Evolutionary conservation across 1,140 invertebrate genomes (phyloP).

Genomic region (Colletes gigas): DNA sequence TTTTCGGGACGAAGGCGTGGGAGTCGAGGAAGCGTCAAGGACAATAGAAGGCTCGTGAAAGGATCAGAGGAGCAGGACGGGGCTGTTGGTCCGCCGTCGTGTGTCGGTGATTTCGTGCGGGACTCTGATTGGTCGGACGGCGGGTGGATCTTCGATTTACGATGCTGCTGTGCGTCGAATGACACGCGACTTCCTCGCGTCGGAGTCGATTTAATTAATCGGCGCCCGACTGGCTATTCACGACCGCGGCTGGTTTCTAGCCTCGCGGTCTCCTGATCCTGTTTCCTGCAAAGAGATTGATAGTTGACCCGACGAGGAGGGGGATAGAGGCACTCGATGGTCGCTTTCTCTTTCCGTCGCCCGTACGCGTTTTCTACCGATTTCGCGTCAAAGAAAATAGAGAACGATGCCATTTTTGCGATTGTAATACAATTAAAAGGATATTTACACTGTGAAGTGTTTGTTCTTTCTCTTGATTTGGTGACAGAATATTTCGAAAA

Average conservation of each 20-base stretch:
- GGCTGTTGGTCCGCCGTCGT: slow-evolving; percentile 52
- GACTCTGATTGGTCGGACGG: slow-evolving; percentile 56
- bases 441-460: too few species aligned
- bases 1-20: slow-evolving; percentile 60
- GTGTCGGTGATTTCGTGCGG: slow-evolving; percentile 37
- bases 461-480: too few species aligned
- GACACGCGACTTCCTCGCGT: slow-evolving; percentile 56
- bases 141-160: slow-evolving; percentile 64
- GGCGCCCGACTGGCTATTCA: background rate
- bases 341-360: too few species aligned
- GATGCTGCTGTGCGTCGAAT: slow-evolving; percentile 54
- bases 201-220: slow-evolving; percentile 46
- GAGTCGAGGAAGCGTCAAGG: slow-evolving; percentile 69
- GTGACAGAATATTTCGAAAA: too few species aligned
- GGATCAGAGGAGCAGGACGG: slow-evolving; percentile 77
- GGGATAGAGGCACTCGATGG: too few species aligned
- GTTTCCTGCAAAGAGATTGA: too few species aligned
- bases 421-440: too few species aligned
- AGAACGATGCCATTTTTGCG: too few species aligned
- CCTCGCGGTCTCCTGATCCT: too few species aligned
- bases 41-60: slow-evolving; percentile 75
- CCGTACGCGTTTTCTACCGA: too few species aligned
- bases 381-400: too few species aligned
- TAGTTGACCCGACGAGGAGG: too few species aligned
- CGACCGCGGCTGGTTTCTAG: background rate